A percentile compares a stretch with the other conserved stretches of the same genome.
phyloP scores from a whole-genome alignment of 64 coral and sea anemone species.

The Montipora capricornis region DNA sequence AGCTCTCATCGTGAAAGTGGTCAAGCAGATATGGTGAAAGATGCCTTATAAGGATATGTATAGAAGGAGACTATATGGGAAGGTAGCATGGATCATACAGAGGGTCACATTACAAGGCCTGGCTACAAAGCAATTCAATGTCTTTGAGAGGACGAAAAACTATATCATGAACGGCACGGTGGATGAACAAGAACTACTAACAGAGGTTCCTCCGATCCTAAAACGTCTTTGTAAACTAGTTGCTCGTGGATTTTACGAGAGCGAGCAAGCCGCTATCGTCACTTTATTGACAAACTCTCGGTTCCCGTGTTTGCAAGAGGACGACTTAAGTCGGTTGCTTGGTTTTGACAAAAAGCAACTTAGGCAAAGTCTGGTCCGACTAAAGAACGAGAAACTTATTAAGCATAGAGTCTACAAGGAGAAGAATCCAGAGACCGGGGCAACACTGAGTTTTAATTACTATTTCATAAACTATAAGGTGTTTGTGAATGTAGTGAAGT shows the following conservation, averaged over 20 bases:
- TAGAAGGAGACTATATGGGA: too few relatives aligned
- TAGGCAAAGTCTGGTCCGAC: slow-evolving; percentile 70
- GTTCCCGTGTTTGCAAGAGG: slow-evolving; percentile 92
- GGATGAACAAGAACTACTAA: slow-evolving; percentile 88
- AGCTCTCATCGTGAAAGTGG: too few relatives aligned
- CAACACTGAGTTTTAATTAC: slow-evolving; percentile 88
- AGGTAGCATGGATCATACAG: too few relatives aligned
- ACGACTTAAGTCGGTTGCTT: slow-evolving; percentile 77
- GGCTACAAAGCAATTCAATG: neutral
- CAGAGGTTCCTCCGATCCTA: slow-evolving; percentile 80
- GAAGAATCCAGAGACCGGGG: slow-evolving; percentile 88
- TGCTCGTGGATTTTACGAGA: slow-evolving; percentile 88
- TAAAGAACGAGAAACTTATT: slow-evolving; percentile 99
- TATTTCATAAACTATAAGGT: slow-evolving; percentile 99
- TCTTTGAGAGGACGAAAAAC: neutral
- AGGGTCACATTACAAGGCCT: neutral
- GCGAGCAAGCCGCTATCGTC: slow-evolving; percentile 78
- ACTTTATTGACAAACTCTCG: slow-evolving; percentile 86
- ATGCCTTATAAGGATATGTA: too few relatives aligned
- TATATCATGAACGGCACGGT: slow-evolving; percentile 75
- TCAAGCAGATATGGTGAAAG: too few relatives aligned
- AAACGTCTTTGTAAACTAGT: slow-evolving; percentile 91
- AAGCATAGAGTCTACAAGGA: slow-evolving; percentile 96
- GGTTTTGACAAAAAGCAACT: slow-evolving; percentile 96
- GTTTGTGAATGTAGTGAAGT: slow-evolving; percentile 98